Base-by-base conservation (phyloP, 2,888 invertebrate species). In the Chrysopilus asiliformis region DNA sequence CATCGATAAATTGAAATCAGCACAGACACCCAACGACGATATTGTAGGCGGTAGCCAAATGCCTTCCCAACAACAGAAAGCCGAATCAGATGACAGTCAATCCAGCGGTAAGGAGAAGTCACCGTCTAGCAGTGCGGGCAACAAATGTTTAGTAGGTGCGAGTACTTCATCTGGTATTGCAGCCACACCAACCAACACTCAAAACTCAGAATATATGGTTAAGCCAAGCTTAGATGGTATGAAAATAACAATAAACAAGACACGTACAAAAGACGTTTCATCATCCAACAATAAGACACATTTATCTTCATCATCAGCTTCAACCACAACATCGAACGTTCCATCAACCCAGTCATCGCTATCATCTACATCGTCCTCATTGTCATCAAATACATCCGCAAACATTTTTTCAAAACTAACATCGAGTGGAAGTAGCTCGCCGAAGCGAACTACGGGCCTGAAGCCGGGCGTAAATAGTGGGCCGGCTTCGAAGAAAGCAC, bases 191-290 rank as follows among this genome's bases (percentile, higher is more conserved):
- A 18, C n/a, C 10, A 18, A 18, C 13, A 20, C 64, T 40, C 80
- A 80, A 62, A 79, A 79, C 53, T 78, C 80, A 18, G 86, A 86
- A 52, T 89, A 89, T 51, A 85, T 85, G 78, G 84, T 90, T 1
- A 90, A 89, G 53, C 81, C 82, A 13, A 85, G 86, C 53, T 55
- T 58, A 32, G 87, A 87, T 49, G 87, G 87, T 4, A 84, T 91
- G 66, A 91, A 90, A 59, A 74, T 91, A 36, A 91, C 87, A 3
- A 87, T 90, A 17, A 90, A 89, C 53, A 90, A 90, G 65, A 86
- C 89, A 1, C 70, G 80, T 50, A 73, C 76, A 15, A 80, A 82
- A 53, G 81, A 82, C 39, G 73, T 73, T 14, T 58, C 60, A 25
- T 64, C 65, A 36, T 10, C 43, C 47, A 10, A 41, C 18, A 36